Evolutionary conservation across 2,113 vertebrate genomes (phyloP).

Genomic region (Protobothrops flavoviridis): DNA sequence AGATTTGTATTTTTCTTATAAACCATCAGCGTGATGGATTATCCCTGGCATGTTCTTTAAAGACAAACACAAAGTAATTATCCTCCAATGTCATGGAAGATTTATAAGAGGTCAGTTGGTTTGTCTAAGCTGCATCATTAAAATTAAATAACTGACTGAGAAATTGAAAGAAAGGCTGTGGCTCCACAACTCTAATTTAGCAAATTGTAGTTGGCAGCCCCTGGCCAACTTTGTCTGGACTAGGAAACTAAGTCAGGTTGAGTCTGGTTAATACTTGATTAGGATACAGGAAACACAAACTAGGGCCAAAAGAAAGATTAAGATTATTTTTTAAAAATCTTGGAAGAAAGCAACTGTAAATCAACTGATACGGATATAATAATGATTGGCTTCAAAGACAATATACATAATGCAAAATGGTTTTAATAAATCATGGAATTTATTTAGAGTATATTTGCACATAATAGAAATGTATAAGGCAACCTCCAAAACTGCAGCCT

Average conservation of each 20-base stretch:
- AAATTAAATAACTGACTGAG: slow-evolving; percentile 20
- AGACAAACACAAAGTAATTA: slow-evolving; percentile 32
- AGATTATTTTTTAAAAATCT: neutral
- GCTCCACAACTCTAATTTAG: neutral
- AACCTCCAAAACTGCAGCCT: neutral
- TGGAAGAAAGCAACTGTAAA: neutral
- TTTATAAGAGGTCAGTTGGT: slow-evolving; percentile 29
- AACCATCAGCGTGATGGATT: slow-evolving; percentile 26
- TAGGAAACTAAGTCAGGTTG: neutral
- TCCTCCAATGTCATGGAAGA: neutral
- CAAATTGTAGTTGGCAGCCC: neutral
- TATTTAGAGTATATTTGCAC: neutral
- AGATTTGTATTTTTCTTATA: slow-evolving; percentile 9
- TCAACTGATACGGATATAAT: neutral
- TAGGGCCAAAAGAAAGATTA: neutral
- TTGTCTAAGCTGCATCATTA: slow-evolving; percentile 32
- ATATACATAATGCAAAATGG: neutral
- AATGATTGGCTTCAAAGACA: neutral
- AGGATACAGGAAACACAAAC: neutral
- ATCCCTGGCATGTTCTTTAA: slow-evolving; percentile 1
- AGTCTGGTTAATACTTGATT: neutral
- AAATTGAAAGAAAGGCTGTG: slow-evolving; percentile 22
- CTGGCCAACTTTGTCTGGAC: neutral
- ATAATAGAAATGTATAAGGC: neutral
- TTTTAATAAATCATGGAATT: neutral